Conservation (phyloP, 1,140 invertebrate genomes). For the Drosophila melanica region DNA sequence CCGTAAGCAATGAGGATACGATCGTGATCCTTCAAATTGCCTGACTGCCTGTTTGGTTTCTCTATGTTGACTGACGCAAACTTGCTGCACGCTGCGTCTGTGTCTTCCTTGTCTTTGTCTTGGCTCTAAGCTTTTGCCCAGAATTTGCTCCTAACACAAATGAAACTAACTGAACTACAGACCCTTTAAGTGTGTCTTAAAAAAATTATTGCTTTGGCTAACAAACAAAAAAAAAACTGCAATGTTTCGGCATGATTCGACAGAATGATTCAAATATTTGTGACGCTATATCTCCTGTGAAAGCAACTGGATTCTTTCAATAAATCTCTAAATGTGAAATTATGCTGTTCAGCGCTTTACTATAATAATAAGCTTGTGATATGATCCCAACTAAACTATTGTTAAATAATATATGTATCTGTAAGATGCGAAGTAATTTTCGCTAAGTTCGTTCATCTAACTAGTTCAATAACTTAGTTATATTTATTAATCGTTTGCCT, state of each 20-base stretch:
- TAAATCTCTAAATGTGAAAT: background rate
- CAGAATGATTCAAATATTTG: background rate
- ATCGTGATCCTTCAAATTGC: slow-evolving; percentile 17
- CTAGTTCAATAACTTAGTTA: slow-evolving; percentile 18
- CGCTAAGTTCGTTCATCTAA: slow-evolving; percentile 57
- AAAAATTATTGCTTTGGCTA: slow-evolving; percentile 9
- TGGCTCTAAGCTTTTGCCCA: background rate
- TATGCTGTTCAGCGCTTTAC: background rate
- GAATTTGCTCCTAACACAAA: slow-evolving; percentile 9
- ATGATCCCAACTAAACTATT: slow-evolving; percentile 8
- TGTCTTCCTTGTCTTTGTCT: slow-evolving; percentile 1
- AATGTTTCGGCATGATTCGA: background rate
- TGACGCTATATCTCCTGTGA: background rate
- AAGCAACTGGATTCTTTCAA: background rate
- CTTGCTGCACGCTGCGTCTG: slow-evolving; percentile 8
- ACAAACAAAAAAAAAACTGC: background rate
- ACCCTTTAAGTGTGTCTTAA: background rate
- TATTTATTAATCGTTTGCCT: slow-evolving; percentile 43
- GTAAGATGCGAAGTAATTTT: slow-evolving; percentile 6
- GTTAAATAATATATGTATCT: slow-evolving; percentile 8
- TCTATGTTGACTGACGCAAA: slow-evolving; percentile 18
- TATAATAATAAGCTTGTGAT: slow-evolving; percentile 5
- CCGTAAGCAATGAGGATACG: slow-evolving; percentile 86
- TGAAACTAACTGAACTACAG: slow-evolving; percentile 19
- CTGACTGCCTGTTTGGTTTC: slow-evolving; percentile 41